Conservation (phyloP, 2,113 vertebrate genomes). For the Cygnus atratus region DNA sequence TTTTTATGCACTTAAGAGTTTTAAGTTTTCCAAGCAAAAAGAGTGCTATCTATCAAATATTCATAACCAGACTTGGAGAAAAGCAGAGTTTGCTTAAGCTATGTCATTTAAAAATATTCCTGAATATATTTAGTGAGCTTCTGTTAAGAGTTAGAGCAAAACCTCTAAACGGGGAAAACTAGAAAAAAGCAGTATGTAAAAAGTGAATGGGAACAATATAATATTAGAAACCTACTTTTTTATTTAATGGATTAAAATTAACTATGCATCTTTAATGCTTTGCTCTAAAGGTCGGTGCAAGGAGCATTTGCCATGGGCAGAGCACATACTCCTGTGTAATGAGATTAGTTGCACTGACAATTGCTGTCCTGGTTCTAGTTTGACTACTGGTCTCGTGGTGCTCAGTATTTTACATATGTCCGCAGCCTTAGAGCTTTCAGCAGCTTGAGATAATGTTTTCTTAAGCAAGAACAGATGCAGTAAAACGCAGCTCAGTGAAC, state of each 20-base stretch:
- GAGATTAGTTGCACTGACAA: neutral
- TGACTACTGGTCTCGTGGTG: neutral
- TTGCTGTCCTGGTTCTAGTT: conserved; percentile 2
- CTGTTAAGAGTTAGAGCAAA: neutral
- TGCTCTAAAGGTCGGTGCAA: neutral
- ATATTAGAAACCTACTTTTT: neutral
- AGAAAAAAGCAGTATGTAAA: neutral
- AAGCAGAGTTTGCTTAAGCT: conserved; percentile 7
- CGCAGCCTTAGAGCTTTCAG: neutral
- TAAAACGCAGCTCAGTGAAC: conserved; percentile 2
- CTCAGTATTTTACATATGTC: neutral
- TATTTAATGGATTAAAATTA: neutral
- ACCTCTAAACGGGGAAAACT: neutral
- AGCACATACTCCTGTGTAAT: neutral
- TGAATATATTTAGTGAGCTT: conserved; percentile 46
- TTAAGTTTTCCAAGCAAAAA: conserved; percentile 14
- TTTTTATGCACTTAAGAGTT: conserved; percentile 19
- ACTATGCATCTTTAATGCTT: neutral
- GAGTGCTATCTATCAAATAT: conserved; percentile 47
- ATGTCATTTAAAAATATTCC: conserved; percentile 22
- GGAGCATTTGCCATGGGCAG: neutral
- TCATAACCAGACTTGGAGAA: conserved; percentile 46
- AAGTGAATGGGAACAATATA: neutral
- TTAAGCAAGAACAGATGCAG: conserved; percentile 24
- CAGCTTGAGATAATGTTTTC: neutral